Conservation (phyloP, 2,797 vertebrate genomes). For the Balearica regulorum region DNA sequence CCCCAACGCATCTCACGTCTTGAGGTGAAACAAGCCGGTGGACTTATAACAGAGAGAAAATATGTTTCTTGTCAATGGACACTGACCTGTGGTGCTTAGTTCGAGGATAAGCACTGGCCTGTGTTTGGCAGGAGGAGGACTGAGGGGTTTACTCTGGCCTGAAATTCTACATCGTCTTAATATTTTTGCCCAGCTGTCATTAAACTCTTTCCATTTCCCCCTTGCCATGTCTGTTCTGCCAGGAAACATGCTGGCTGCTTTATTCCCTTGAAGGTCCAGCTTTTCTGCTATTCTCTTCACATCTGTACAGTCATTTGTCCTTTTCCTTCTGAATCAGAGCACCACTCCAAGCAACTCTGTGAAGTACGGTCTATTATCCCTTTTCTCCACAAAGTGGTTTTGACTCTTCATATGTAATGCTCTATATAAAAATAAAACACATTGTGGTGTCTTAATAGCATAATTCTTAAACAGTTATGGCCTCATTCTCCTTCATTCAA, state of each 20-base stretch:
- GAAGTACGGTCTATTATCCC: slow-evolving; percentile 27
- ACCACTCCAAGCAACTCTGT: background rate
- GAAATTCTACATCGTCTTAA: background rate
- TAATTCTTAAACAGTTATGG: slow-evolving; percentile 58
- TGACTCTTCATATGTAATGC: slow-evolving; percentile 34
- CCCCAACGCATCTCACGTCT: rapidly evolving
- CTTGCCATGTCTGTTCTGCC: background rate
- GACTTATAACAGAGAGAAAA: background rate
- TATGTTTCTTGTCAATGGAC: background rate
- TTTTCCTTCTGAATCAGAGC: slow-evolving; percentile 39
- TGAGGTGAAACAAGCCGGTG: background rate
- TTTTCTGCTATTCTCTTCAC: slow-evolving; percentile 11
- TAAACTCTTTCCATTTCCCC: background rate
- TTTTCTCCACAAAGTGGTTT: background rate
- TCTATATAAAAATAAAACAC: slow-evolving; percentile 40
- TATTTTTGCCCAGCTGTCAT: background rate
- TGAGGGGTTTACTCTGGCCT: background rate
- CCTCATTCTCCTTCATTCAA: slow-evolving; percentile 35
- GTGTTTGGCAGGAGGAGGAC: background rate
- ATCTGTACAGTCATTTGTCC: slow-evolving; percentile 19
- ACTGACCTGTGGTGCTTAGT: background rate
- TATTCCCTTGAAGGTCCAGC: background rate
- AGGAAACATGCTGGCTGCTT: background rate
- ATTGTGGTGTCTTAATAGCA: slow-evolving; percentile 37
- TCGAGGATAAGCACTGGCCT: background rate